Percentiles rank a stretch among this genome's conserved stretches.
Evolutionary conservation across 1,140 invertebrate genomes (phyloP).

Genomic region (Meteorus sp.): DNA sequence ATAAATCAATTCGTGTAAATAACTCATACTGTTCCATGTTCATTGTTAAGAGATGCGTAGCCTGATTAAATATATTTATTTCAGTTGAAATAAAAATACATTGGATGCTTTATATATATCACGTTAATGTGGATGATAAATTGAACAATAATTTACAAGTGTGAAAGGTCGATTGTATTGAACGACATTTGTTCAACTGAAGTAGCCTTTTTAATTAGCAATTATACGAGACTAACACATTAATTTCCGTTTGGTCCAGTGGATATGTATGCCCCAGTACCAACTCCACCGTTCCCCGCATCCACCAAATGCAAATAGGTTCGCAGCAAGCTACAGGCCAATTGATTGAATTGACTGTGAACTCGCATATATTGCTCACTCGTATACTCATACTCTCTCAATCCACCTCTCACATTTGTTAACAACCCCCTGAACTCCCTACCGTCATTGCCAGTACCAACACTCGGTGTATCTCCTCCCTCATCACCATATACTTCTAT

Average conservation of each 20-base stretch:
- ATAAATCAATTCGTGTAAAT: too few relatives aligned
- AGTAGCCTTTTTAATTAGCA: conserved; percentile 55
- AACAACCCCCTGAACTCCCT: conserved; percentile 4
- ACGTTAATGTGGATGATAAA: too few relatives aligned
- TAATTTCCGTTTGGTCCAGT: conserved; percentile 56
- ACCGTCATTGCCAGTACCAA: conserved; percentile 3
- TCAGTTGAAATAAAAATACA: too few relatives aligned
- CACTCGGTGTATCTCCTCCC: neutral
- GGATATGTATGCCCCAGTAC: too few relatives aligned
- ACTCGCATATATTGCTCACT: conserved; percentile 33
- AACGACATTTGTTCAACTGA: neutral
- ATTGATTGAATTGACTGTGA: conserved; percentile 58
- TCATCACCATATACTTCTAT: neutral
- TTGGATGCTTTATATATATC: too few relatives aligned
- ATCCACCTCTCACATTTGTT: conserved; percentile 1
- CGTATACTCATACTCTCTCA: conserved; percentile 15
- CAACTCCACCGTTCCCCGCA: conserved; percentile 36
- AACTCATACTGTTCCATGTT: too few relatives aligned
- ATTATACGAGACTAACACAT: conserved; percentile 57
- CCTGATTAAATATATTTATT: too few relatives aligned
- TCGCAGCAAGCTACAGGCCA: conserved; percentile 38
- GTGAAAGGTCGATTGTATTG: neutral
- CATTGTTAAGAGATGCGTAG: too few relatives aligned
- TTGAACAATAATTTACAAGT: neutral
- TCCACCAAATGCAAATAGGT: conserved; percentile 56